These are phyloP conservation scores for Thysanoteuthis rhombus DNA, from an alignment of 2,888 invertebrate genomes.

Conservation along the genomic window DNA sequence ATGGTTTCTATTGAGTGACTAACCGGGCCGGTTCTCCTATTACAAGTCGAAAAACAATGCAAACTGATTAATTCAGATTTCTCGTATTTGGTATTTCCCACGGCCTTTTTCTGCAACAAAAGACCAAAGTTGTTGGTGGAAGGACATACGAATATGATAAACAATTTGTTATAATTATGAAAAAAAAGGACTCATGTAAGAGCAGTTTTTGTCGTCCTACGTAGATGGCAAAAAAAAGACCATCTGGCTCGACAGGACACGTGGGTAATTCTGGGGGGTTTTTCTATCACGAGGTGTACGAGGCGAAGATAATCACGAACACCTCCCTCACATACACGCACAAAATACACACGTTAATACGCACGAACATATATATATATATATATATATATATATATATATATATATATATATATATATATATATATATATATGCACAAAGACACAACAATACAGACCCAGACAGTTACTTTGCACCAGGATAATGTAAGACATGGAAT, in stretches of 20 bases:
- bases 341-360: background rate
- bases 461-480: no score
- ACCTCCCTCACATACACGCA: background rate
- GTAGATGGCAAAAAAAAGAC: background rate
- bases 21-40: no score
- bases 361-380: background rate
- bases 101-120: background rate
- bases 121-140: background rate
- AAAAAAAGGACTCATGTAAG: background rate
- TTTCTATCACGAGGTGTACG: background rate
- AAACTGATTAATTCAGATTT: background rate
- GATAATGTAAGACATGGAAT: no score
- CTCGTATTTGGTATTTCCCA: background rate
- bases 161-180: background rate
- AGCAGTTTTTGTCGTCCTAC: background rate
- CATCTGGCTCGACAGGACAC: background rate
- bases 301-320: no score
- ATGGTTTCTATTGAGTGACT: no score
- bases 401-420: background rate
- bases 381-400: background rate
- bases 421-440: no score
- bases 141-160: background rate
- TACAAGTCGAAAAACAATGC: background rate
- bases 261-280: background rate
- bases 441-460: no score